Percentiles rank a stretch among this genome's conserved stretches.
These are phyloP conservation scores for Tenodera sinensis DNA, from an alignment of 2,888 invertebrate genomes.

Conservation along the genomic window DNA sequence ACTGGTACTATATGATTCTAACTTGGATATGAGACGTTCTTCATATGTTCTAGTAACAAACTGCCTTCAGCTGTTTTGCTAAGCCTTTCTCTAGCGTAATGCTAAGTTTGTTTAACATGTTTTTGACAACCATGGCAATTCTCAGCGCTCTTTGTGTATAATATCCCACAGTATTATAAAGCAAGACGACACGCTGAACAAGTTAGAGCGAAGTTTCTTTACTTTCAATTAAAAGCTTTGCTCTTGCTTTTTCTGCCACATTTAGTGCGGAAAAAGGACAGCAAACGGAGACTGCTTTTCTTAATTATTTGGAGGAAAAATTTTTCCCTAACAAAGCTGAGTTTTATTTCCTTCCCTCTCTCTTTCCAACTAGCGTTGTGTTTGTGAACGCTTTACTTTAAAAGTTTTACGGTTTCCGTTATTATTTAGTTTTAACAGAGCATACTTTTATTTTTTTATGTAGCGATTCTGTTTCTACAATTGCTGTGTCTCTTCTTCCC, in stretches of 20 bases:
- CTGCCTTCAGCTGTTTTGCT: too few species aligned
- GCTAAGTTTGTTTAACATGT: neutral
- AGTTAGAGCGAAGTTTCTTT: neutral
- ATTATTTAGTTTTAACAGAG: neutral
- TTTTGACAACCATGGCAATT: neutral
- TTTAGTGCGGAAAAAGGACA: neutral
- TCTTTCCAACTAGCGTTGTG: neutral
- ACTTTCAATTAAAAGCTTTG: neutral
- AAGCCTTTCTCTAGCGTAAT: too few species aligned
- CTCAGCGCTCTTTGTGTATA: neutral
- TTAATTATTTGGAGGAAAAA: neutral
- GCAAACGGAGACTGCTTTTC: neutral
- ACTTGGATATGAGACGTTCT: too few species aligned
- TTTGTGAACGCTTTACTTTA: neutral
- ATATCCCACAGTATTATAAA: neutral
- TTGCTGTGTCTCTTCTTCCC: neutral
- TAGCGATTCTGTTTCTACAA: neutral
- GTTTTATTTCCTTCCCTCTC: neutral
- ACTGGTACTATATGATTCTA: too few species aligned
- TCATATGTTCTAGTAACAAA: too few species aligned
- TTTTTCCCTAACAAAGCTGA: neutral
- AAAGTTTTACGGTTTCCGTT: neutral
- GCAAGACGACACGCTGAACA: neutral
- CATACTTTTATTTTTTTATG: neutral
- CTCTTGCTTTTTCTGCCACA: neutral